These are phyloP conservation scores for Eilema griseolum DNA, from an alignment of 2,888 invertebrate species.

Conservation along the genomic window DNA sequence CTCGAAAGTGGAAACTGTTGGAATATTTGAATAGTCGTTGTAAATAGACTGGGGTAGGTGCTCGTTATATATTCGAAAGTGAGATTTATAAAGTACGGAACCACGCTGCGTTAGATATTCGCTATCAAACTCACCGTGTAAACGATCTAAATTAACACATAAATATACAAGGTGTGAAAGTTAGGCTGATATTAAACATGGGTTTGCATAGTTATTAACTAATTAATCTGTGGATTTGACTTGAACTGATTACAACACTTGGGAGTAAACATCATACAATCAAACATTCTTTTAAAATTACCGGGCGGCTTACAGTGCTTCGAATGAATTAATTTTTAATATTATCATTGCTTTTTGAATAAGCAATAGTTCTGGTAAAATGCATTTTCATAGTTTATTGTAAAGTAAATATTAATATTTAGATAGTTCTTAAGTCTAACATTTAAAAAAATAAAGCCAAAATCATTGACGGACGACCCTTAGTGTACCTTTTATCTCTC, in stretches of 20 bases:
- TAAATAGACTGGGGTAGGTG: constrained; percentile 45
- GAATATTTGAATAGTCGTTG: constrained; percentile 49
- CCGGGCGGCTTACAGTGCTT: too few relatives aligned
- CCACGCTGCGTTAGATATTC: constrained; percentile 52
- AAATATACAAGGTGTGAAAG: constrained; percentile 42
- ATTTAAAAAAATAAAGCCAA: too few relatives aligned
- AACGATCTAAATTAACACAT: constrained; percentile 45
- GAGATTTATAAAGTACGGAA: constrained; percentile 54
- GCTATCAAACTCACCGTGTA: constrained; percentile 37
- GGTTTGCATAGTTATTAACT: constrained; percentile 31
- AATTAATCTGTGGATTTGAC: constrained; percentile 32
- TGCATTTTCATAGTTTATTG: neutral
- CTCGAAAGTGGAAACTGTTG: constrained; percentile 39
- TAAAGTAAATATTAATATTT: too few relatives aligned
- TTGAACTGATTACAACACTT: neutral
- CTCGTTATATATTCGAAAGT: constrained; percentile 58
- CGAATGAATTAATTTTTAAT: neutral
- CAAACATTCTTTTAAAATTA: neutral
- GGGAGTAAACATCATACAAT: neutral
- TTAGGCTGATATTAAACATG: constrained; percentile 30
- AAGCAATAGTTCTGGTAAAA: neutral
- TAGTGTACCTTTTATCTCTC: too few relatives aligned
- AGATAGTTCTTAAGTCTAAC: too few relatives aligned
- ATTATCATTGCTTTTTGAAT: neutral
- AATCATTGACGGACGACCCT: too few relatives aligned